These are phyloP conservation scores for Phyllostomus discolor DNA, from an alignment of 2,113 vertebrate genomes.

Conservation along the genomic window DNA sequence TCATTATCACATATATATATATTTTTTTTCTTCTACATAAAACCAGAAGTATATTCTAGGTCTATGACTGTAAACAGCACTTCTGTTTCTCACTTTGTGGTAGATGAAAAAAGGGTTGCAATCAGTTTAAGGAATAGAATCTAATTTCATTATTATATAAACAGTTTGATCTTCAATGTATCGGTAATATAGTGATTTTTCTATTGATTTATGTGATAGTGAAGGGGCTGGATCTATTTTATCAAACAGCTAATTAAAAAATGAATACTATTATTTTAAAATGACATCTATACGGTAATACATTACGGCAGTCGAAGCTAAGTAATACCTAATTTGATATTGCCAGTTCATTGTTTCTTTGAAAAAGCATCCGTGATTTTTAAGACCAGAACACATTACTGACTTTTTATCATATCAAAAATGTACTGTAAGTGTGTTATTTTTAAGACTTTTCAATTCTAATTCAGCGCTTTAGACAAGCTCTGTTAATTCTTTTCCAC, in stretches of 20 bases:
- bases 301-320: neutral
- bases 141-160: conserved; percentile 21
- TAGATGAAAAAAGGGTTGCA: neutral
- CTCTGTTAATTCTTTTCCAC: neutral
- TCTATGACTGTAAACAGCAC: neutral
- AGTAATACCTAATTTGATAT: neutral
- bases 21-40: neutral
- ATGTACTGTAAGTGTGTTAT: neutral
- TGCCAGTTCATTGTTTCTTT: neutral
- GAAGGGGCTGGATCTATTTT: neutral
- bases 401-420: neutral
- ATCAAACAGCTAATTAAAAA: neutral
- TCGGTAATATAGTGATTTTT: neutral
- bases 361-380: neutral
- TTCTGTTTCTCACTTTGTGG: neutral
- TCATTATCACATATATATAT: neutral
- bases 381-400: neutral
- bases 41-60: neutral
- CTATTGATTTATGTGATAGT: neutral
- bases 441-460: neutral
- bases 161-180: neutral
- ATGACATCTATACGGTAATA: neutral
- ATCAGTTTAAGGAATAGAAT: neutral
- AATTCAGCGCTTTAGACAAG: neutral
- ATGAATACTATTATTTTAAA: neutral